Percentiles rank a stretch among this genome's conserved stretches.
Evolutionary conservation across 2,888 invertebrate species (phyloP).

Genomic region (Hyposoter didymator): DNA sequence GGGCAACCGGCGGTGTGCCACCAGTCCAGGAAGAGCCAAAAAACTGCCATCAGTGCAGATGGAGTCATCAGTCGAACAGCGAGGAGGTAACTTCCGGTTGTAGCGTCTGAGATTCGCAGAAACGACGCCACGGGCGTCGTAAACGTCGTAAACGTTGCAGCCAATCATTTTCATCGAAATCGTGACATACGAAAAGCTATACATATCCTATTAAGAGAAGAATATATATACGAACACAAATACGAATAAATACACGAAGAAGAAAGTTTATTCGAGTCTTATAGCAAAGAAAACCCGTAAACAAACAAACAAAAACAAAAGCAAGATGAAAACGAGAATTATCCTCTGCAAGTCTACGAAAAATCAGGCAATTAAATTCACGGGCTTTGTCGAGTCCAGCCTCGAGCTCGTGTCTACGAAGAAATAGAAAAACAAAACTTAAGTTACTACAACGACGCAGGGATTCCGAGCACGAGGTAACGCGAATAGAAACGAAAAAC

Average conservation of each 20-base stretch:
- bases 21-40: conserved; percentile 82
- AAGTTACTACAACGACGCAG: not conserved
- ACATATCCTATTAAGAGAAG: conserved; percentile 47
- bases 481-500: not conserved
- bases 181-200: conserved; percentile 65
- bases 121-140: conserved; percentile 67
- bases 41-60: conserved; percentile 85
- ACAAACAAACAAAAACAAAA: not conserved
- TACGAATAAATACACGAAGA: not conserved
- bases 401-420: conserved; percentile 5
- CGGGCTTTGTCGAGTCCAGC: not conserved
- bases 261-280: conserved; percentile 6
- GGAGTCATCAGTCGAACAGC: conserved; percentile 85
- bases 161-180: conserved; percentile 41
- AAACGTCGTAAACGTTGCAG: conserved; percentile 27
- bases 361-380: conserved; percentile 8
- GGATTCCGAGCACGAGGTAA: conserved; percentile 1
- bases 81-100: conserved; percentile 86
- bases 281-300: not conserved
- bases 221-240: conserved; percentile 13
- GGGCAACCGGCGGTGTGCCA: conserved; percentile 81
- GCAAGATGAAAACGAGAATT: not conserved
- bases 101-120: conserved; percentile 84
- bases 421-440: conserved; percentile 9
- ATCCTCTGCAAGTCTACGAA: not conserved